Evolutionary conservation across 2,888 invertebrate species (phyloP), one percentile per base, ranked within the genome.

Genomic region (Orthosia gracilis): DNA sequence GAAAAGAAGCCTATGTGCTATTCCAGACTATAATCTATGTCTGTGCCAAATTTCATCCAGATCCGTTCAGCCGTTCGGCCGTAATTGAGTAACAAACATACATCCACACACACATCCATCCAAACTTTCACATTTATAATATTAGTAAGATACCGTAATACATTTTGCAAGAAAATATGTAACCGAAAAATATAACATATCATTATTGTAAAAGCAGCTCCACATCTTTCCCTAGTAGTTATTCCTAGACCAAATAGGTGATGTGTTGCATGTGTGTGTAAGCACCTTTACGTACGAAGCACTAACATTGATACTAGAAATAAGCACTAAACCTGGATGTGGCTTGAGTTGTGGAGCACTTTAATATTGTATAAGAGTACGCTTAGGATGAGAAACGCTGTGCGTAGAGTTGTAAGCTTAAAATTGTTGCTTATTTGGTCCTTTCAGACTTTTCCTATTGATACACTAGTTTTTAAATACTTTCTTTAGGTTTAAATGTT

Each of bases 171-270:
- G 40, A 40, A n/a, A 13, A 23, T 1, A 11, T 9, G 4, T 0
- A 0, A 47, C 2, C 3, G 45, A 52, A 80, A 69, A 58, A 13
- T 18, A 49, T 57, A 50, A 13, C 3, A 70, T 15, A 78, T 59
- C 15, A 70, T 63, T 69, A 65, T 79, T 66, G 45, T 59, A 58
- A 74, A 63, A 21, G 50, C 74, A 13, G 74, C 93, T 95, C 94
- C 80, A 91, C 50, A 69, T 84, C 47, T 92, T 93, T 91, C 89
- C 26, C 82, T 91, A 88, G 89, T 88, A 90, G 91, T 92, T 95
- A 94, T 94, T 94, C 92, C 93, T 94, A 94, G 94, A 93, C 91
- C 92, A 91, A 87, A 93, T 93, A 94, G 92, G 91, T 91, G 91
- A 86, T 76, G 78, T 62, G 69, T 76, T 63, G 73, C 83, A 79